These are phyloP conservation scores for Megalonaias nervosa DNA, from an alignment of 1,140 invertebrate species.

Conservation along the genomic window DNA sequence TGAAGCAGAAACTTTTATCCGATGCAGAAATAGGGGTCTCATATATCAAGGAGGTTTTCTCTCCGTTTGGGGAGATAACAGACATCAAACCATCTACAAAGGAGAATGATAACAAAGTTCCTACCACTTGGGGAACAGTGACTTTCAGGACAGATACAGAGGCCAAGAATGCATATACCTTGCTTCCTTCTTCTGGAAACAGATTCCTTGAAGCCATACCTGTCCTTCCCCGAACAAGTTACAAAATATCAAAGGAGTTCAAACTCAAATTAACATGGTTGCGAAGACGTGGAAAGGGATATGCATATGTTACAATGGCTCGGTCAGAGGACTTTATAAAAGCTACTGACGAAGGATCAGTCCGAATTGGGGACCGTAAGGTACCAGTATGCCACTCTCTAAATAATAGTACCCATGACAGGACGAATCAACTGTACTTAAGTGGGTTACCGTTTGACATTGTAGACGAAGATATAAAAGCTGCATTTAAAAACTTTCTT, in stretches of 20 bases:
- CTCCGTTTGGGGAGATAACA: conserved; percentile 7
- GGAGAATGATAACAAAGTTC: conserved; percentile 10
- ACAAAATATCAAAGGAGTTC: conserved; percentile 32
- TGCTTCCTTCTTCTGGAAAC: conserved; percentile 9
- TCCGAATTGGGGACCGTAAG: too few species aligned
- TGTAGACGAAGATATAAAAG: too few species aligned
- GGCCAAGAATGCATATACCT: conserved; percentile 40
- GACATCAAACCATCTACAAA: conserved; percentile 13
- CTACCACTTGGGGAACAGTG: conserved; percentile 46
- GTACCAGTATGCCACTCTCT: too few species aligned
- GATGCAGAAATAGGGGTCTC: conserved; percentile 11
- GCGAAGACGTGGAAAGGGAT: conserved; percentile 39
- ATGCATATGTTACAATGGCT: conserved; percentile 36
- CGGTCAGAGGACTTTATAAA: conserved; percentile 4
- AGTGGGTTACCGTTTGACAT: too few species aligned
- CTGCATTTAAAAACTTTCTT: too few species aligned
- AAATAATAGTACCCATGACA: too few species aligned
- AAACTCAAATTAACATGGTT: conserved; percentile 51
- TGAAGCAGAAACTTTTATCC: conserved; percentile 15
- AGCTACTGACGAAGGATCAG: too few species aligned
- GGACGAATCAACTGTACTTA: too few species aligned
- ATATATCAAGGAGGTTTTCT: neutral
- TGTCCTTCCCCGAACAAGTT: neutral
- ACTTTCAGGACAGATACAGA: conserved; percentile 38
- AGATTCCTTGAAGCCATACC: conserved; percentile 7